Percentiles rank a stretch among this genome's conserved stretches.
These are phyloP conservation scores for Azemiops feae DNA, from an alignment of 2,113 vertebrate genomes.

Conservation along the genomic window DNA sequence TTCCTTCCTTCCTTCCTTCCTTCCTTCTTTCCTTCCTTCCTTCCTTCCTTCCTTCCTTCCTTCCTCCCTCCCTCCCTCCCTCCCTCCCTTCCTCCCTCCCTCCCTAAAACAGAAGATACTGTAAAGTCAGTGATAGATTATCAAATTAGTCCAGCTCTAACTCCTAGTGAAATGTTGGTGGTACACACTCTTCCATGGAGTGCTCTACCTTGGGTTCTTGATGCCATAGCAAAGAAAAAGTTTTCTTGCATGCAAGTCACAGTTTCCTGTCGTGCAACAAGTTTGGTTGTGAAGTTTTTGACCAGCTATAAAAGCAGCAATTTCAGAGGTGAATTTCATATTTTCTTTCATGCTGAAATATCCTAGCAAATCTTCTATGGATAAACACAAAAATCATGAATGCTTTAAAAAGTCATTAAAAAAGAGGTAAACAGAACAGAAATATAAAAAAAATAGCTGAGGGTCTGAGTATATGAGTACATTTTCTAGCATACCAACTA, in stretches of 20 bases:
- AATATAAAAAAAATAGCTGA: background rate
- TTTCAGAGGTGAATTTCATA: background rate
- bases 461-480: background rate
- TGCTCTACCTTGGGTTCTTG: background rate
- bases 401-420: background rate
- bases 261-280: background rate
- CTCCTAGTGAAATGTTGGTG: background rate
- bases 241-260: background rate
- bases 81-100: too few species aligned
- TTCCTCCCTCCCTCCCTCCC: too few species aligned
- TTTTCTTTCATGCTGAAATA: background rate
- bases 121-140: background rate
- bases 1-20: too few species aligned
- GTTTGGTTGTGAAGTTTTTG: background rate
- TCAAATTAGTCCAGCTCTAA: background rate
- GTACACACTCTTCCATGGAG: background rate
- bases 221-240: background rate
- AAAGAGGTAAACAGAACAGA: background rate
- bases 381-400: background rate
- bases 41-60: too few species aligned
- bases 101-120: too few species aligned
- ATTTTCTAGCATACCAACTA: background rate
- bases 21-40: too few species aligned
- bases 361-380: background rate
- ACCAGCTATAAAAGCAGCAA: background rate